Evolutionary conservation across 1,140 invertebrate species (phyloP).

Genomic region (Lepidostoma basale): DNA sequence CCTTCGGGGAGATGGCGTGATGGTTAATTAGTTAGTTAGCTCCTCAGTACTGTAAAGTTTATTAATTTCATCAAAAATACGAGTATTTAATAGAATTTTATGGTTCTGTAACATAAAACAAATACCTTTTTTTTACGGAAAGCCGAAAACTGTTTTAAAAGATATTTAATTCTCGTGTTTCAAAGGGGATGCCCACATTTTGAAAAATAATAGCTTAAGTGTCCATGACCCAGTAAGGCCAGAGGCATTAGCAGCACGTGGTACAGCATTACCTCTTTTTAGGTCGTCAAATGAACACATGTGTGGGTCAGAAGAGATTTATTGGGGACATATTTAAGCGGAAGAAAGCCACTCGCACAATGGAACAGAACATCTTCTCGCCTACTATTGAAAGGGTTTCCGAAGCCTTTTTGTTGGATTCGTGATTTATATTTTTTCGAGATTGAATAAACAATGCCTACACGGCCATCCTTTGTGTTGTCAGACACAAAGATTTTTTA

Average conservation of each 20-base stretch:
- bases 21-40: too few relatives aligned
- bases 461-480: conserved; percentile 3
- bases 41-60: too few relatives aligned
- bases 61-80: too few relatives aligned
- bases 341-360: conserved; percentile 28
- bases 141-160: too few relatives aligned
- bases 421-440: conserved; percentile 35
- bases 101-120: too few relatives aligned
- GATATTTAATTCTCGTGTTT: too few relatives aligned
- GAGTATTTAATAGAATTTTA: too few relatives aligned
- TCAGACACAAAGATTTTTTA: background rate
- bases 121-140: too few relatives aligned
- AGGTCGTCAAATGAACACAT: conserved; percentile 5
- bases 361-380: conserved; percentile 1
- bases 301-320: conserved; percentile 32
- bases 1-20: too few relatives aligned
- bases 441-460: conserved; percentile 28
- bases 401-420: conserved; percentile 21
- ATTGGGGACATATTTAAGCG: conserved; percentile 20
- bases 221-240: background rate
- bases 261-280: conserved; percentile 2
- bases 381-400: conserved; percentile 39
- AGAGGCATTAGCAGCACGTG: background rate
- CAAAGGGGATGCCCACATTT: too few relatives aligned
- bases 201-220: background rate